Evolutionary conservation across 2,797 vertebrate genomes (phyloP), one percentile per base, ranked within the genome.

Genomic region (Poecilia gillii): DNA sequence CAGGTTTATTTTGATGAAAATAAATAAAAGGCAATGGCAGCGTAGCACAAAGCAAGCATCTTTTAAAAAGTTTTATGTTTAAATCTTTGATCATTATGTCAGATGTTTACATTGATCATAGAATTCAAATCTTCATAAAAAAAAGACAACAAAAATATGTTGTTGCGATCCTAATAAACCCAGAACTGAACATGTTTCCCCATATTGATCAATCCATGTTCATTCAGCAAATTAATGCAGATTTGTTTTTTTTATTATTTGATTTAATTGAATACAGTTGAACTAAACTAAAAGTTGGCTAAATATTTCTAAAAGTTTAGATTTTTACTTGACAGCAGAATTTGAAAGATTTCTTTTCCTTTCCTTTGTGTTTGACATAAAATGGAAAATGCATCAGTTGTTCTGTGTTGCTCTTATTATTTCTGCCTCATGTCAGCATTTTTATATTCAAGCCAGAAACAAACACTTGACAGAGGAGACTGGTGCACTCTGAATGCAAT

Each of bases 301-400:
- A 41, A n/a, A 41, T 25, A 36, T 36, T 33, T 20, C 45, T 49
- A 16, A 62, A 43, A 43, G 14, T 46, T 31, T 51, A 75, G 36
- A 16, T 53, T 74, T 82, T 84, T 77, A 81, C 84, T 82, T 87
- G 90, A 77, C 91, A 84, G 90, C 84, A 83, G 88, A 84, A 43
- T 59, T 28, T 71, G 25, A 73, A 77, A 70, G 41, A 64, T 62
- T 75, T 75, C n/a, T 31, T 28, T 46, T n/a, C 3, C n/a, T 36
- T 8, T 64, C 70, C 76, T 49, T 75, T 74, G 64, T 62, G 43
- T 84, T 49, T 57, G 13, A 75, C 76, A 82, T 76, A 71, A 14
- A 71, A 45, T 45, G 5, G 16, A 71, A 45, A 28, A 71, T 59
- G 81, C 51, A 87, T 87, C 78, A 81, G 72, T 87, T 78, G 79